A percentile compares a stretch with the other conserved stretches of the same genome.
Conservation (phyloP, 1,140 invertebrate genomes). For the Thalassaphorura encarpata region DNA sequence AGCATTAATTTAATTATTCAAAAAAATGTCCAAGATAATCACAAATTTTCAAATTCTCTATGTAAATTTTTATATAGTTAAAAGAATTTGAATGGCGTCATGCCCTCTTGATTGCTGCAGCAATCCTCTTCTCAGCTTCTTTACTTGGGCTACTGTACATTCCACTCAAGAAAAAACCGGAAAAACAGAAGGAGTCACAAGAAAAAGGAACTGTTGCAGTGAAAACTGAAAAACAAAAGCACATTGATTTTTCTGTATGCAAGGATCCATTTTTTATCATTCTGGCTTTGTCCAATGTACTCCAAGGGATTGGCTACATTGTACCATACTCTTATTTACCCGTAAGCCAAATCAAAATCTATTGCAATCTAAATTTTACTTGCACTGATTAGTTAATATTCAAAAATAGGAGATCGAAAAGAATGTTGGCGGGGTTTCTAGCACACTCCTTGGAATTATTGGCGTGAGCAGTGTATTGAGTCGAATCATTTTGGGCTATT, state of each 20-base stretch:
- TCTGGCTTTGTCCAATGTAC: slow-evolving; percentile 85
- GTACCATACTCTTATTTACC: slow-evolving; percentile 79
- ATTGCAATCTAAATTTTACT: background rate
- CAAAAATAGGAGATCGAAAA: too few species aligned
- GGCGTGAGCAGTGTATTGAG: background rate
- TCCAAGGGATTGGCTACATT: slow-evolving; percentile 91
- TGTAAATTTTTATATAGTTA: background rate
- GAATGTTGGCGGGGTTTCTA: too few species aligned
- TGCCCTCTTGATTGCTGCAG: background rate
- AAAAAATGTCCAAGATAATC: slow-evolving; percentile 62
- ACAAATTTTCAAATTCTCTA: too few species aligned
- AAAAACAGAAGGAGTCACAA: background rate
- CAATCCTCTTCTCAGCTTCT: background rate
- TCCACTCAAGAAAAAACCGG: background rate
- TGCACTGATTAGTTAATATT: too few species aligned
- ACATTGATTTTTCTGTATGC: slow-evolving; percentile 64
- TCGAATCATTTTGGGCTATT: background rate
- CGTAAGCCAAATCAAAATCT: slow-evolving; percentile 37
- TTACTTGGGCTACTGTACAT: background rate
- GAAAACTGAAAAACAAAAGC: background rate
- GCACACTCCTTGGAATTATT: background rate
- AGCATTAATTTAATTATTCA: slow-evolving; percentile 25
- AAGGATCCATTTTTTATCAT: slow-evolving; percentile 76
- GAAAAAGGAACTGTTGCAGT: background rate
- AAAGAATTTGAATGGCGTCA: background rate